Conservation (phyloP, 1,140 invertebrate species). For the Scaptomyza montana region DNA sequence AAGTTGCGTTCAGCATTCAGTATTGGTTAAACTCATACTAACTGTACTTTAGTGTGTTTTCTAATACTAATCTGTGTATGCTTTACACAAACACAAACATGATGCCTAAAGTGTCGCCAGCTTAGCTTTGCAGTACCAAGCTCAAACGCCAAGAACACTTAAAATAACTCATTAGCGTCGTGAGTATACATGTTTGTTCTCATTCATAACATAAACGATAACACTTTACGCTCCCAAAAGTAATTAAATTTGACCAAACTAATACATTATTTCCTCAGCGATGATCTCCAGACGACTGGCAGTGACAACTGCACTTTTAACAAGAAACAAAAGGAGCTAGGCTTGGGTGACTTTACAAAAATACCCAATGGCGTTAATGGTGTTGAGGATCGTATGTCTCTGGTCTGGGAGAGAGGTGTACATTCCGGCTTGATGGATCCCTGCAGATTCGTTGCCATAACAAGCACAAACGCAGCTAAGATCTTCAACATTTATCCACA, state of each 20-base stretch:
- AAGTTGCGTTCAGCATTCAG: constrained; percentile 83
- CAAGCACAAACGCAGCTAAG: constrained; percentile 98
- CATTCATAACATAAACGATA: no score
- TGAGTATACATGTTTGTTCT: no score
- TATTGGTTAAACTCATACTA: not conserved
- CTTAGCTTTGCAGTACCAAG: no score
- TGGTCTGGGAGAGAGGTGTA: constrained; percentile 99
- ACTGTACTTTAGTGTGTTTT: not conserved
- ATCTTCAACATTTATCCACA: constrained; percentile 99
- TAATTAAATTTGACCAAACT: no score
- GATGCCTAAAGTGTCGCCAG: no score
- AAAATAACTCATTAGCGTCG: no score
- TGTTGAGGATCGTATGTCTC: constrained; percentile 97
- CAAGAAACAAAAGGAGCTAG: constrained; percentile 95
- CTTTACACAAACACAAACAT: not conserved
- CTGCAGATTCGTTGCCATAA: constrained; percentile 97
- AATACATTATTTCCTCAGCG: constrained; percentile 85
- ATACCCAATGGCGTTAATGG: constrained; percentile 99
- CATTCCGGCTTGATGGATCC: constrained; percentile 95
- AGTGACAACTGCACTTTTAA: constrained; percentile 99
- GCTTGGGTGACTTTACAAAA: constrained; percentile 96
- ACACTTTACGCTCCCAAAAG: no score
- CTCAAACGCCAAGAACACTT: no score
- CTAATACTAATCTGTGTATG: not conserved
- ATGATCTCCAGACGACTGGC: constrained; percentile 95